These are phyloP conservation scores for Epinephelus cyanopodus DNA, from an alignment of 2,113 vertebrate genomes.

Conservation along the genomic window DNA sequence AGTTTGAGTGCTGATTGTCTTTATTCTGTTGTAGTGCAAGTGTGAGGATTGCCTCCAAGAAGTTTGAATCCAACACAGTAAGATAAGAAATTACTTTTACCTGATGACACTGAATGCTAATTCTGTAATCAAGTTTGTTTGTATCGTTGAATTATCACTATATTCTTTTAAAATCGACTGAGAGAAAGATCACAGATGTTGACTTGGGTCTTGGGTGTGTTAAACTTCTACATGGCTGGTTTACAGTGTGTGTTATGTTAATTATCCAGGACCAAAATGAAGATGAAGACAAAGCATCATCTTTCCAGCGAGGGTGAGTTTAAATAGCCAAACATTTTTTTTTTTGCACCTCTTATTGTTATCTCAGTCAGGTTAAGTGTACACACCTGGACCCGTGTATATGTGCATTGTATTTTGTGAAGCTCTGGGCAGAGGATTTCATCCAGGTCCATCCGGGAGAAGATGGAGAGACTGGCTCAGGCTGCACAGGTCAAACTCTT, in stretches of 20 bases:
- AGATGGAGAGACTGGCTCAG: constrained; percentile 90
- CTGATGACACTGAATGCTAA: too few relatives aligned
- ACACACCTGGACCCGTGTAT: neutral
- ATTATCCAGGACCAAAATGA: constrained; percentile 65
- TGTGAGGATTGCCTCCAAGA: constrained; percentile 76
- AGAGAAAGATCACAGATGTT: neutral
- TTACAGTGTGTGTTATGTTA: neutral
- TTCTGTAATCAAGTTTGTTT: too few relatives aligned
- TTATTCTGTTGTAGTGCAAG: constrained; percentile 76
- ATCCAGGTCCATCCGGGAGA: constrained; percentile 88
- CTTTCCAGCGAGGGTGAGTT: constrained; percentile 84
- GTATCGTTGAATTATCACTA: too few relatives aligned
- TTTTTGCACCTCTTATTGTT: neutral
- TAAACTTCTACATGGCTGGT: neutral
- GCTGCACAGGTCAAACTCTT: constrained; percentile 88
- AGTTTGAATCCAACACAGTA: constrained; percentile 74
- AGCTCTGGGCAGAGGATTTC: constrained; percentile 90
- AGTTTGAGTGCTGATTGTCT: neutral
- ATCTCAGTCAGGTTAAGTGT: neutral
- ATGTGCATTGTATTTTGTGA: neutral
- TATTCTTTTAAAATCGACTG: neutral
- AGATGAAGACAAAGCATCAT: constrained; percentile 73
- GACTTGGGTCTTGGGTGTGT: neutral
- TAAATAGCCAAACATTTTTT: rapidly evolving
- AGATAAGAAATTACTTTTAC: constrained; percentile 12